phyloP scores from a whole-genome alignment of 2,113 vertebrate genomes.

The Pollachius pollachius region DNA sequence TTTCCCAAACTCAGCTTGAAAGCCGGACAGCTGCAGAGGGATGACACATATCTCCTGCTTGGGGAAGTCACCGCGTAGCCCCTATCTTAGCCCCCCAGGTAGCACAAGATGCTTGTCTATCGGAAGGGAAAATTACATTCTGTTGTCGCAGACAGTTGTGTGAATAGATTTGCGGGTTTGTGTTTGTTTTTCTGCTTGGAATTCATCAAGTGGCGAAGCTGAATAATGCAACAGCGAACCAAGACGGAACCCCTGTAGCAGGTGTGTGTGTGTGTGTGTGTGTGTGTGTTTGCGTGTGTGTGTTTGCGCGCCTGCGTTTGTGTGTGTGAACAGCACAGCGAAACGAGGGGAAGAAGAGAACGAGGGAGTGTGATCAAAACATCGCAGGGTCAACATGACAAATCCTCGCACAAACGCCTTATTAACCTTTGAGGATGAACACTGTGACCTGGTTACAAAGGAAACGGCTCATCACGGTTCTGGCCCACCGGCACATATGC shows the following conservation, averaged over 20 bases:
- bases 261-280: no score
- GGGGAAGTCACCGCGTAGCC: no score
- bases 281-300: neutral
- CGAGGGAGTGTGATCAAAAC: neutral
- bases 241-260: no score
- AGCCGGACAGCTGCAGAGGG: no score
- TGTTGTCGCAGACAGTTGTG: no score
- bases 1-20: no score
- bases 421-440: conserved; percentile 26
- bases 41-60: no score
- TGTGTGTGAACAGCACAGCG: no score
- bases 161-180: neutral
- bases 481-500: neutral
- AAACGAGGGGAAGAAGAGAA: neutral
- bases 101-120: no score
- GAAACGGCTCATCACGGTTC: conserved; percentile 1
- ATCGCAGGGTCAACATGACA: neutral
- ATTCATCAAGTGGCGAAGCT: conserved; percentile 35
- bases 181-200: conserved; percentile 46
- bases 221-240: conserved; percentile 28
- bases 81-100: no score
- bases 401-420: neutral
- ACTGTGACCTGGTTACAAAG: neutral
- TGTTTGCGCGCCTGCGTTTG: no score
- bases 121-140: no score